Evolutionary conservation across 2,888 invertebrate species (phyloP), one percentile per base, ranked within the genome.

Genomic region (Taphrorychus bicolor): DNA sequence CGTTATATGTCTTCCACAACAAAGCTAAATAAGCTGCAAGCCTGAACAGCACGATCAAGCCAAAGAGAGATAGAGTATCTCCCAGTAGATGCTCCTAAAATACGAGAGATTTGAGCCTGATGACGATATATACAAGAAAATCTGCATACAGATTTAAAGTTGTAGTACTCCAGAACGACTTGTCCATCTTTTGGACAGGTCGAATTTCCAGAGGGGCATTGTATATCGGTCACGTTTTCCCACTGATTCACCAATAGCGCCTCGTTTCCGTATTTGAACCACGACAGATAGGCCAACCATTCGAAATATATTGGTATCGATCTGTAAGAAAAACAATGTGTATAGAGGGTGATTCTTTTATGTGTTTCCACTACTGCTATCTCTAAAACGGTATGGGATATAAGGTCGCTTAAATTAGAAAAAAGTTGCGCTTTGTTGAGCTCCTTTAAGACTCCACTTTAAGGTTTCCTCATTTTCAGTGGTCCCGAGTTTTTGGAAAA

Each of bases 251-350:
- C 88, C 59, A 93, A 84, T 16, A 96, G 83, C 0, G 94, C 94
- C 81, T 96, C 95, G 81, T 95, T 95, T 22, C 94, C 94, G 81
- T 95, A 96, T 62, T 92, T 89, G 83, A 96, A 95, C 96, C 96
- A 96, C 0, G 95, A 95, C 11, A 95, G 82, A 81, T 94, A 92
- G 0, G 93, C 92, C 70, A 95, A 84, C 95, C 95, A 95, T 73
- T 89, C 86, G 65, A 95, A 89, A 79, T 94, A 95, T 0, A 86
- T 82, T 0, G 95, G 95, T 18, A 95, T 91, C 0, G 95, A 94
- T 1, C 93, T 93, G 77, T 17, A 41, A 11, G 40, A 41, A 57
- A 19, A 52, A 52, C 18, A 19, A 21, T 14, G 3, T n/a, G 0
- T 19, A 57, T n/a, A n/a, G n/a, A n/a, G n/a, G n/a, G n/a, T n/a